Conservation (phyloP, 2,797 vertebrate species). For the Choloepus didactylus region DNA sequence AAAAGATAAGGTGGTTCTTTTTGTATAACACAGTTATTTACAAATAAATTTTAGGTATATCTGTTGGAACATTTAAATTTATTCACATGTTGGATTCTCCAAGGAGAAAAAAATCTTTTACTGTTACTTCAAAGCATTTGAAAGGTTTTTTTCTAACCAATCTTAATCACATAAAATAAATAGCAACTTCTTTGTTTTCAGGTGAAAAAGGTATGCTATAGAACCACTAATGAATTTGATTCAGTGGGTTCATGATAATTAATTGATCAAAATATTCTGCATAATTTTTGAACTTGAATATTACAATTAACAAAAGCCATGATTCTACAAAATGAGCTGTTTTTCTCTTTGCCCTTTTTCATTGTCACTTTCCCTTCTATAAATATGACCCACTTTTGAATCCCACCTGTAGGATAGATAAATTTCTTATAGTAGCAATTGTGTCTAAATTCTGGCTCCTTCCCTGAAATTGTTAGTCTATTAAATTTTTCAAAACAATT, state of each 20-base stretch:
- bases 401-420: not conserved
- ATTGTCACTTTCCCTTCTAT: not conserved
- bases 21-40: conserved; percentile 32
- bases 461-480: not conserved
- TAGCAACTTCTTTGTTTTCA: conserved; percentile 32
- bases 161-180: not conserved
- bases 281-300: conserved; percentile 42
- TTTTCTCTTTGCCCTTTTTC: conserved; percentile 29
- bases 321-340: conserved; percentile 26
- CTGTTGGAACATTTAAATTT: not conserved
- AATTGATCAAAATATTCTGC: conserved; percentile 54
- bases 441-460: not conserved
- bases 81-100: not conserved
- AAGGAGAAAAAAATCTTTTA: conserved; percentile 34
- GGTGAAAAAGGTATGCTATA: not conserved
- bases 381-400: conserved; percentile 36
- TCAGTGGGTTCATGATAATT: not conserved
- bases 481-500: not conserved
- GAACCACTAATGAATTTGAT: conserved; percentile 48
- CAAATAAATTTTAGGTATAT: conserved; percentile 27
- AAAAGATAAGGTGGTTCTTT: not conserved
- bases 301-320: conserved; percentile 36
- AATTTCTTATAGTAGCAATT: not conserved
- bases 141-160: not conserved
- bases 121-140: not conserved